Evolutionary conservation across 1,140 invertebrate species (phyloP).

Genomic region (Drosophila mauritiana): DNA sequence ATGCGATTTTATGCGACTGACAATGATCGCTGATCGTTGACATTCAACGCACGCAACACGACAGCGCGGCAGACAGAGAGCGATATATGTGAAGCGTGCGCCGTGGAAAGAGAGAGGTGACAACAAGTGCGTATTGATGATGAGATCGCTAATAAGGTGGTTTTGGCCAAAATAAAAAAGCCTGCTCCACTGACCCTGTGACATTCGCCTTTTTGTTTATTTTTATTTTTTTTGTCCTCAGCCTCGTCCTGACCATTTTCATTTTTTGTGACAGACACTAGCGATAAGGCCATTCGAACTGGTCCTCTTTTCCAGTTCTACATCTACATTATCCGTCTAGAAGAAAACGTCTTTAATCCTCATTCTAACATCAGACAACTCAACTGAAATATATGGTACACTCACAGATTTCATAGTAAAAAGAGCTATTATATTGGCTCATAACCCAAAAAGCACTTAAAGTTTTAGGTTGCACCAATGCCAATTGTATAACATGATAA

Average conservation of each 20-base stretch:
- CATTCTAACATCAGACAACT: neutral
- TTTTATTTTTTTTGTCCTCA: conserved; percentile 31
- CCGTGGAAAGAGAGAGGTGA: neutral
- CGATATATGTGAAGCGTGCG: neutral
- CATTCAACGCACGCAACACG: conserved; percentile 60
- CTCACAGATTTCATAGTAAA: neutral
- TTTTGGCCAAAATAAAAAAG: conserved; percentile 64
- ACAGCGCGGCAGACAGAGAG: neutral
- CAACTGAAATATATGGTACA: no score
- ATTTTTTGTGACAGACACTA: conserved; percentile 20
- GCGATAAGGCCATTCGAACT: conserved; percentile 30
- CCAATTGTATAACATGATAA: no score
- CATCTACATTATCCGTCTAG: neutral
- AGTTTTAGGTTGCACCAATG: no score
- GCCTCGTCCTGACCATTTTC: conserved; percentile 42
- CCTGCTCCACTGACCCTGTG: conserved; percentile 54
- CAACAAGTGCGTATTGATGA: conserved; percentile 30
- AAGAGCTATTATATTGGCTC: neutral
- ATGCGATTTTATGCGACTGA: conserved; percentile 65
- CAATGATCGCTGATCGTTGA: conserved; percentile 68
- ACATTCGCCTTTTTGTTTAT: conserved; percentile 12
- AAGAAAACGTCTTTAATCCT: neutral
- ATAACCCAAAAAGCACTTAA: no score
- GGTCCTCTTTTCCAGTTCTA: conserved; percentile 1
- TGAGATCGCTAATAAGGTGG: conserved; percentile 64